Conservation (phyloP, 2,113 vertebrate genomes). For the Campylomormyrus tamandua region DNA sequence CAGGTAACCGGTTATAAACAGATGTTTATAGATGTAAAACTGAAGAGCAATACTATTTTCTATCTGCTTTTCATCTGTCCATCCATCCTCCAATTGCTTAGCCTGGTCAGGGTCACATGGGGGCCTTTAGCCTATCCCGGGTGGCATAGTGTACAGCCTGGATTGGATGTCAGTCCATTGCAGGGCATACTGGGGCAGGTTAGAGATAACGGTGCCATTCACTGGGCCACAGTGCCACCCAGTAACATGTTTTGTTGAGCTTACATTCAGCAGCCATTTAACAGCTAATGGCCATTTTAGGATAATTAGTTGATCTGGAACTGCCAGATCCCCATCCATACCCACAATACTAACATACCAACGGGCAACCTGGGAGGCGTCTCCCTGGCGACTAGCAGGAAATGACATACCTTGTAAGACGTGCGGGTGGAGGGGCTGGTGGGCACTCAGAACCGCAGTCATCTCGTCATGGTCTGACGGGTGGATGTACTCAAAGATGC, state of each 20-base stretch:
- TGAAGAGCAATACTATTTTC: not conserved
- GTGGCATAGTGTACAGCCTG: not conserved
- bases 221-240: not conserved
- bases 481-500: constrained; percentile 93
- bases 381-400: not conserved
- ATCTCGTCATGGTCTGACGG: constrained; percentile 91
- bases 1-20: not conserved
- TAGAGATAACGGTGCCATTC: not conserved
- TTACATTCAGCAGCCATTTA: not conserved
- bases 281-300: not conserved
- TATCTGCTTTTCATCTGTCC: not conserved
- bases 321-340: not conserved
- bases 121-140: not conserved
- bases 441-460: constrained; percentile 78
- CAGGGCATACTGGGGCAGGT: not conserved
- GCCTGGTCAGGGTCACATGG: not conserved
- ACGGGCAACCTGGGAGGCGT: not conserved
- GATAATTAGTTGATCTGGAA: not conserved
- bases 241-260: not conserved
- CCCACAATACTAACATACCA: not conserved
- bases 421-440: constrained; percentile 75
- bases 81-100: not conserved
- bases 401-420: constrained; percentile 69
- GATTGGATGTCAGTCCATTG: not conserved
- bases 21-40: not conserved